Base-by-base conservation (phyloP, 2,797 vertebrate species). In the Tenualosa thibaudeaui region DNA sequence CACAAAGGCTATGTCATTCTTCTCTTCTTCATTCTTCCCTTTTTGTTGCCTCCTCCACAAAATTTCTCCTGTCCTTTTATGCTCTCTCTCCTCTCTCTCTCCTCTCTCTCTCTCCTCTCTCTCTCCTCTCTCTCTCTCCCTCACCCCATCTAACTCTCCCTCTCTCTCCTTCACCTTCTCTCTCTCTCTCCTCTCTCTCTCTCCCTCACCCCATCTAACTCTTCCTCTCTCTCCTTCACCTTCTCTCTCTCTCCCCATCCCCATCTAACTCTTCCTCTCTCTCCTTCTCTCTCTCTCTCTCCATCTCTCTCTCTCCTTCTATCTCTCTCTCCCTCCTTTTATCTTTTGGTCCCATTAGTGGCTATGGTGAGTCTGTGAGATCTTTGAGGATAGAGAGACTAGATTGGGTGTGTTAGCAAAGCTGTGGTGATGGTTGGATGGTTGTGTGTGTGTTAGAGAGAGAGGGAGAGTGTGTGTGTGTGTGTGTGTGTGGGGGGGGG, bases 391-490 rank as follows among this genome's bases (percentile, higher is more conserved):
- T 46, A 7, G 46, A 46, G 4, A 46, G 46, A 46, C 4, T 46
- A 46, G 46, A 46, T 46, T 46, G 46, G 31, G 31, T 31, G 31
- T 31, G 31, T 31, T 31, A 1, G 31, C 31, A 31, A 31, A 31
- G 46, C 1, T 46, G 46, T 46, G 46, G 46, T 46, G 3, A 46
- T 4, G 46, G 46, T 46, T 46, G 46, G 46, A 4, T 4, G 3
- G 46, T 46, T 46, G 2, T 46, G 46, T 46, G 46, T 46, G 46
- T 62, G 78, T 86, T 49, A 49, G 46, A 49, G 46, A 49, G 7
- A 5, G 46, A 5, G 46, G 4, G 46, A 49, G 8, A 10, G 8
- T 62, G 78, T 86, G 60, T 85, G 81, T 83, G 81, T 85, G 56
- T 82, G 19, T 4, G 26, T 49, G 43, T 26, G 24, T 26, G 49